A percentile compares a stretch with the other conserved stretches of the same genome.
These are phyloP conservation scores for Thomomys bottae DNA, from an alignment of 2,113 vertebrate genomes.

Conservation along the genomic window DNA sequence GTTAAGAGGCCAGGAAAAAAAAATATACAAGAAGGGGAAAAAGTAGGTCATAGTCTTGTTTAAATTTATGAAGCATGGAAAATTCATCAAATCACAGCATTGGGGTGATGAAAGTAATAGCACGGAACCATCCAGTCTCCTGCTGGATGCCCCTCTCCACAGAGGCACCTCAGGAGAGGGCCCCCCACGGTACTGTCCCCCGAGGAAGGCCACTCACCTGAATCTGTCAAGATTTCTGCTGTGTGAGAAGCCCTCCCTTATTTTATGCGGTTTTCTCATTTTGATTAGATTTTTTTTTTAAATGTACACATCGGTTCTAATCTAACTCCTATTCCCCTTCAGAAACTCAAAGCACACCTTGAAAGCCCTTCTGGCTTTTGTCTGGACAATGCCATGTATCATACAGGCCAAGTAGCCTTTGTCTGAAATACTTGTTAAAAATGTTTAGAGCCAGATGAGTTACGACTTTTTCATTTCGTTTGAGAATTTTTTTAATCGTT, in stretches of 20 bases:
- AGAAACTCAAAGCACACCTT: background rate
- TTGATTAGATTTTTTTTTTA: background rate
- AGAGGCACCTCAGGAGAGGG: too few relatives aligned
- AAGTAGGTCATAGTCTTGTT: conserved; percentile 47
- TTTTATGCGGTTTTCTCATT: background rate
- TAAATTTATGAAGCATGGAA: conserved; percentile 56
- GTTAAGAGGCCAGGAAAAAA: conserved; percentile 71
- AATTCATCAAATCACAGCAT: conserved; percentile 55
- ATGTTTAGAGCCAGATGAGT: background rate
- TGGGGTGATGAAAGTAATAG: conserved; percentile 5
- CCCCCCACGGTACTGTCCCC: background rate
- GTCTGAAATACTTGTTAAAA: background rate
- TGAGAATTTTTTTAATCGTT: background rate
- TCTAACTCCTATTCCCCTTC: background rate
- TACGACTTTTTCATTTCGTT: background rate
- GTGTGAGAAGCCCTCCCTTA: background rate
- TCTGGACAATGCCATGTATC: background rate
- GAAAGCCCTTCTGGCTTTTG: background rate
- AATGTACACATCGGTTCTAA: background rate
- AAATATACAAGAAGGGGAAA: conserved; percentile 58
- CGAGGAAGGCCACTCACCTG: background rate
- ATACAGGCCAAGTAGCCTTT: background rate
- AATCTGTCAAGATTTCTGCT: background rate
- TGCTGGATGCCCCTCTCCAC: background rate
- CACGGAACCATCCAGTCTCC: background rate